Conservation (phyloP, 2,797 vertebrate genomes). For the Carapus acus region DNA sequence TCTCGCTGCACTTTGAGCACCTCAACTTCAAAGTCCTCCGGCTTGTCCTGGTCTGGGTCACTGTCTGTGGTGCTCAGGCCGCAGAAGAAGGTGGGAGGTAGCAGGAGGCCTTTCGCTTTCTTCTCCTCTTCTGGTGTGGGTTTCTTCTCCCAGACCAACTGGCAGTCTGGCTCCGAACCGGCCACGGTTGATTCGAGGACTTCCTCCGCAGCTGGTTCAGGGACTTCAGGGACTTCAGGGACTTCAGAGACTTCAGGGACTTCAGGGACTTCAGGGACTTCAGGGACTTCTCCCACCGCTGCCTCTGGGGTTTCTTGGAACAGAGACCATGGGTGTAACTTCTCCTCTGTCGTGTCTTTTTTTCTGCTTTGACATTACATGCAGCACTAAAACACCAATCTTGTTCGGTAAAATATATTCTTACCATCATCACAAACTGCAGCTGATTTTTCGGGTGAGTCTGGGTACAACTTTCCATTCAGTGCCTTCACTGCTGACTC, state of each 20-base stretch:
- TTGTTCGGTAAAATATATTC: no score
- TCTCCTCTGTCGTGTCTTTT: no score
- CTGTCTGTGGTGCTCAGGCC: conserved; percentile 75
- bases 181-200: not conserved
- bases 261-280: no score
- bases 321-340: not conserved
- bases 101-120: conserved; percentile 76
- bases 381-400: no score
- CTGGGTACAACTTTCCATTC: conserved; percentile 85
- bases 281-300: not conserved
- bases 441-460: conserved; percentile 47
- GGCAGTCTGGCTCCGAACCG: conserved; percentile 70
- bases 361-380: no score
- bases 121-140: conserved; percentile 77
- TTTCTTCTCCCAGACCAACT: conserved; percentile 82
- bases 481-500: conserved; percentile 87
- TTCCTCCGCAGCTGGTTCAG: no score
- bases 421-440: conserved; percentile 50
- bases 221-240: no score
- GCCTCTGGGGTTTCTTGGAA: not conserved
- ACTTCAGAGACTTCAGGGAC: no score
- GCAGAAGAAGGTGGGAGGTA: conserved; percentile 82
- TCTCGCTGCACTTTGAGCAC: conserved; percentile 71
- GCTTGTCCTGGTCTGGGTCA: conserved; percentile 75
- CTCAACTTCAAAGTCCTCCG: conserved; percentile 81